Conservation (phyloP, 2,888 invertebrate species). For the Molanna angustata region DNA sequence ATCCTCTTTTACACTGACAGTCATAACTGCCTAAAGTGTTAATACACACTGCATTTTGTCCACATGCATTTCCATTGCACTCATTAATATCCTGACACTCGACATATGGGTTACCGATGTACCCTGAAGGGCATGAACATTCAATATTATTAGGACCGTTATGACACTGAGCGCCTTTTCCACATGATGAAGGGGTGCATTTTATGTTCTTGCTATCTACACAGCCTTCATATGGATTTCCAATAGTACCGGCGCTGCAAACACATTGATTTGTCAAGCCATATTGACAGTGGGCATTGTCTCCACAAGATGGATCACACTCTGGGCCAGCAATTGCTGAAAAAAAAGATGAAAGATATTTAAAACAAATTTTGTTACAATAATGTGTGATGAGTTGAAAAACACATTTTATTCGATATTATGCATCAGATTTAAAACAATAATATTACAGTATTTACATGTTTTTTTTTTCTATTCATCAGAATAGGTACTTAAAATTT, state of each 20-base stretch:
- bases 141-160: slow-evolving; percentile 71
- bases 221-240: slow-evolving; percentile 86
- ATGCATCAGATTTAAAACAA: not conserved
- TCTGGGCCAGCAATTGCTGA: slow-evolving; percentile 72
- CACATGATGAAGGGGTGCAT: slow-evolving; percentile 72
- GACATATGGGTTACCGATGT: slow-evolving; percentile 83
- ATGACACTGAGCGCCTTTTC: slow-evolving; percentile 75
- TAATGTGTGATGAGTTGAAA: no score
- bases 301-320: slow-evolving; percentile 77
- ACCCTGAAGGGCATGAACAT: slow-evolving; percentile 81
- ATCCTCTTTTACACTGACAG: slow-evolving; percentile 82
- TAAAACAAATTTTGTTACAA: not conserved
- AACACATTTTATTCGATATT: not conserved
- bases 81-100: slow-evolving; percentile 83
- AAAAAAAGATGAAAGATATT: slow-evolving; percentile 36
- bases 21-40: slow-evolving; percentile 87
- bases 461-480: not conserved
- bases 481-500: not conserved
- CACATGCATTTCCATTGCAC: slow-evolving; percentile 76
- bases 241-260: slow-evolving; percentile 79
- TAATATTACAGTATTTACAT: not conserved
- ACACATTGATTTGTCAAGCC: slow-evolving; percentile 72
- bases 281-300: slow-evolving; percentile 86
- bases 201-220: slow-evolving; percentile 66
- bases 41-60: slow-evolving; percentile 82